Evolutionary conservation across 2,888 invertebrate genomes (phyloP).

Genomic region (Balanococcus diminutus): DNA sequence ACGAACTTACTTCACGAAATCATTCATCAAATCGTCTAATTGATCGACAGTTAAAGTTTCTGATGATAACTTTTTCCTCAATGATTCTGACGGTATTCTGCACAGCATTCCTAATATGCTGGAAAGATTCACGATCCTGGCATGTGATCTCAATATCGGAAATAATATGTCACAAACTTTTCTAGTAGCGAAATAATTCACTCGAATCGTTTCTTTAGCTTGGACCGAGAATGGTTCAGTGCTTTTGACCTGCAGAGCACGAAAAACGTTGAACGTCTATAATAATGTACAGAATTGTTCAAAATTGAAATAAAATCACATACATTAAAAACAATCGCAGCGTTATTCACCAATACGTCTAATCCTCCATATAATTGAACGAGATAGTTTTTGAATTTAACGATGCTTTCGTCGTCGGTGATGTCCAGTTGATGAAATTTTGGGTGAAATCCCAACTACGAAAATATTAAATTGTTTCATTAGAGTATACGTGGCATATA

Average conservation of each 20-base stretch:
- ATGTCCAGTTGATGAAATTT: slow-evolving; percentile 74
- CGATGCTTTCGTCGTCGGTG: slow-evolving; percentile 67
- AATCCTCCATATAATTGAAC: slow-evolving; percentile 70
- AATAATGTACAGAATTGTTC: no score
- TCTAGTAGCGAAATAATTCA: slow-evolving; percentile 74
- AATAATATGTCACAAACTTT: slow-evolving; percentile 72
- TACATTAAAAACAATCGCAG: no score
- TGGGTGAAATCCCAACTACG: slow-evolving; percentile 58
- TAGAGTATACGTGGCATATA: no score
- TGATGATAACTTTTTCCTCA: slow-evolving; percentile 62
- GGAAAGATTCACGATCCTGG: slow-evolving; percentile 77
- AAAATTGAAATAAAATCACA: no score
- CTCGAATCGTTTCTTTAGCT: slow-evolving; percentile 70
- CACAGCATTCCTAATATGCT: slow-evolving; percentile 72
- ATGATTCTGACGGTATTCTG: slow-evolving; percentile 67
- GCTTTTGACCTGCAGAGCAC: no score
- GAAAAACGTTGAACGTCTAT: no score
- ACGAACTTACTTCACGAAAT: slow-evolving; percentile 55
- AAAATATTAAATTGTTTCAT: background rate
- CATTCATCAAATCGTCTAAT: slow-evolving; percentile 53
- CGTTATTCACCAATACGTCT: slow-evolving; percentile 78
- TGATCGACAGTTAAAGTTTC: slow-evolving; percentile 60
- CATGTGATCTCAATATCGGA: slow-evolving; percentile 72
- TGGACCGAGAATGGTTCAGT: no score
- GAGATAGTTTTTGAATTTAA: slow-evolving; percentile 67